Evolutionary conservation across 1,140 invertebrate genomes (phyloP).

Genomic region (Trachymyrmex cornetzi): DNA sequence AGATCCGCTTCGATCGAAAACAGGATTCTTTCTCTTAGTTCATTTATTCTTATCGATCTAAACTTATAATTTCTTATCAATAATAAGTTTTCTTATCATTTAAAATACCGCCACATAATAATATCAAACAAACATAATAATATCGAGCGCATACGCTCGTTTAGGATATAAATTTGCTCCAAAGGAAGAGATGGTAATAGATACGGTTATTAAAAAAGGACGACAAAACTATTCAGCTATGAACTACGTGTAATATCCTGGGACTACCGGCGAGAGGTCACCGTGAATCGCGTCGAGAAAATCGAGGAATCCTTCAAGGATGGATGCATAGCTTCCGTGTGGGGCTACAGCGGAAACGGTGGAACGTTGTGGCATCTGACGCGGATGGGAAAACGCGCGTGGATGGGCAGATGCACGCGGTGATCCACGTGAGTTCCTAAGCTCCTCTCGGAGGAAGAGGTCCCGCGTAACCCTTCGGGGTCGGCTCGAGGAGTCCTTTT

Average conservation of each 20-base stretch:
- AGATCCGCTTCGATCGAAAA: too few species aligned
- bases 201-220: conserved; percentile 15
- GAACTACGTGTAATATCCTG: conserved; percentile 8
- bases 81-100: background rate
- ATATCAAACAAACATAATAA: background rate
- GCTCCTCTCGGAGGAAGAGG: conserved; percentile 18
- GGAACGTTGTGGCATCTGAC: conserved; percentile 10
- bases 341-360: conserved; percentile 28
- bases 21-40: too few species aligned
- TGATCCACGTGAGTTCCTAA: conserved; percentile 42
- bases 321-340: conserved; percentile 38
- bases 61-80: too few species aligned
- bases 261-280: conserved; percentile 22
- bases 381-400: conserved; percentile 39
- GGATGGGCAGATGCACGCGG: conserved; percentile 26
- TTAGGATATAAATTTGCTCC: background rate
- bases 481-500: conserved; percentile 34
- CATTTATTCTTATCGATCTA: too few species aligned
- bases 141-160: background rate
- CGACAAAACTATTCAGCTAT: background rate
- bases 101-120: background rate
- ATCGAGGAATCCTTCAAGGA: conserved; percentile 43
- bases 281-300: conserved; percentile 24
- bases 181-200: background rate
- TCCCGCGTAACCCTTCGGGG: conserved; percentile 58